Base-by-base conservation (phyloP, 2,113 vertebrate genomes). In the Gopherus evgoodei region DNA sequence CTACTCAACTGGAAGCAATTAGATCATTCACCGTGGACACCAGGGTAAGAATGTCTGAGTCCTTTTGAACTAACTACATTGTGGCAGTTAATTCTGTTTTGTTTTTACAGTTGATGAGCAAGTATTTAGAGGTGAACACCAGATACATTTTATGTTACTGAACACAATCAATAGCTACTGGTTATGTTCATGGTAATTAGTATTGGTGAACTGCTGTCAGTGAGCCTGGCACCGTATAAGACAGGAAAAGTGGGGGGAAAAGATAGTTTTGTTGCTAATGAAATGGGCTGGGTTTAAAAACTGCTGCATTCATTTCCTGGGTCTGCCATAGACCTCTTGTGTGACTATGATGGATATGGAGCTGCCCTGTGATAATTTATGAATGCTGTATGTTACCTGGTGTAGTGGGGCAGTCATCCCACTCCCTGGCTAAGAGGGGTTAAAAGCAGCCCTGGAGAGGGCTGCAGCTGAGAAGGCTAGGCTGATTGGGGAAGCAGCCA, bases 171-270 rank as follows among this genome's bases (percentile, higher is more conserved):
- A 89, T 27, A 4, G 0, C 21, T 6, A 87, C 83, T 65, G 38
- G 53, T 90, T 5, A 82, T 3, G n/a, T 21, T 25, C 0, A 1
- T 0, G 44, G 1, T 29, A 59, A 69, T n/a, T 54, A 53, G 22
- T n/a, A 52, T 52, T 24, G 35, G 1, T 59, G 47, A 59, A 29
- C 2, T 9, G 11, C 2, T 83, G 82, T 22, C 38, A 57, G 6
- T 47, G 8, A 80, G 6, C 88, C 53, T 21, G 53, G 8, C 65
- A 72, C n/a, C 11, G 1, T 8, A n/a, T 8, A 10, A 65, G 6
- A 3, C 9, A 54, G 14, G 53, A 76, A 95, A 75, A 31, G 54
- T 44, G 29, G 27, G 10, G 25, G 14, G 2, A 27, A 21, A 27
- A 17, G 29, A 31, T 52, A 4, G 12, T 54, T 65, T 85, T 57